Evolutionary conservation across 2,797 vertebrate species (phyloP), one percentile per base, ranked within the genome.

Genomic region (Kryptopterus vitreolus): DNA sequence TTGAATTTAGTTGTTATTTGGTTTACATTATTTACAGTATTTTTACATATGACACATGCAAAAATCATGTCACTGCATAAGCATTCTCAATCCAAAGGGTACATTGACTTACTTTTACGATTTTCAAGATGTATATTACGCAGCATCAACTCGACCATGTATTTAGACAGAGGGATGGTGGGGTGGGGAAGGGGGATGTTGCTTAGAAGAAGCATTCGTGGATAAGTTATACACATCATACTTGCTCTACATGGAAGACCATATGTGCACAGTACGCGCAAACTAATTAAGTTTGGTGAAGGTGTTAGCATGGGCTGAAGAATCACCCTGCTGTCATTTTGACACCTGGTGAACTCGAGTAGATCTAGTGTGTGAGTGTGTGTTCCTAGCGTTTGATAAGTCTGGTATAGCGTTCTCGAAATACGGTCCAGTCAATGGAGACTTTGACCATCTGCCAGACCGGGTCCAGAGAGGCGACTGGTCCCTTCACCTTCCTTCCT

Each of bases 191-290:
- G 38, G 38, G 38, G 1, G 7, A 7, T 74, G 65, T 20, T 53
- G 15, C 31, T 74, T 18, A 63, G 62, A 52, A 46, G 33, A 22
- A 15, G 7, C 29, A 55, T 46, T 55, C n/a, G 5, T 43, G 50
- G 89, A 89, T 89, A 86, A 87, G 83, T 87, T 84, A 86, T 82
- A 78, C 53, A 86, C 87, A 89, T 89, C 89, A 88, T 88, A 88
- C 86, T 88, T 86, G 88, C 86, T 3, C 80, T 88, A 90, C 90
- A 91, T 88, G 83, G 84, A 88, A 87, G 24, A 88, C 88, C 91
- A 93, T 93, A 90, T 93, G 90, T 86, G 90, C 90, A 84, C 89
- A 88, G 89, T 88, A 89, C 85, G 90, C 90, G 86, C 86, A 73
- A 79, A 66, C 76, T 85, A 77, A 71, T 73, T 77, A 86, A 82